A percentile compares a stretch with the other conserved stretches of the same genome.
These are phyloP conservation scores for Hyperoplus lanceolatus DNA, from an alignment of 2,797 vertebrate species.

Conservation along the genomic window DNA sequence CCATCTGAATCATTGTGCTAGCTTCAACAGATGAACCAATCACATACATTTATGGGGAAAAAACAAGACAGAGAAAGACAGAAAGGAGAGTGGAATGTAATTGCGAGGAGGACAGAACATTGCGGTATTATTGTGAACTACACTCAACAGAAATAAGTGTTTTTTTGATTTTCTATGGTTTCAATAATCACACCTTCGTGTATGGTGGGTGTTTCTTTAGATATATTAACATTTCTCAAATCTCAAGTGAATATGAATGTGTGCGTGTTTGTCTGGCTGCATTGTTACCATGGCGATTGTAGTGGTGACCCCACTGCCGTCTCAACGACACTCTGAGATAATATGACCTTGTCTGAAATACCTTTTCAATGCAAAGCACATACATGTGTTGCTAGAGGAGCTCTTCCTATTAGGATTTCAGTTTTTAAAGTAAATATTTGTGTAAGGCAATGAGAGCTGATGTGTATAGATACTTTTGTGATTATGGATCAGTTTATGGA, in stretches of 20 bases:
- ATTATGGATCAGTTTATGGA: constrained; percentile 15
- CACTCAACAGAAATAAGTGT: constrained; percentile 64
- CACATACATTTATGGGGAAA: constrained; percentile 40
- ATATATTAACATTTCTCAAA: constrained; percentile 25
- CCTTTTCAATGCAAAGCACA: constrained; percentile 15
- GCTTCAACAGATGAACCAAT: constrained; percentile 51
- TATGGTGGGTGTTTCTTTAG: constrained; percentile 5
- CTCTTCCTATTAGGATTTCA: constrained; percentile 7
- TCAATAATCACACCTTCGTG: constrained; percentile 27
- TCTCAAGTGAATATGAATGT: constrained; percentile 31
- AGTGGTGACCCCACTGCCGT: constrained; percentile 52
- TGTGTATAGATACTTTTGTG: constrained; percentile 26
- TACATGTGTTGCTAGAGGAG: constrained; percentile 2
- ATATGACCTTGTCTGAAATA: constrained; percentile 38
- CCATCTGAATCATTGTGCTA: constrained; percentile 66
- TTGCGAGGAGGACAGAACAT: constrained; percentile 62
- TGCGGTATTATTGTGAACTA: constrained; percentile 56
- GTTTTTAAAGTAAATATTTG: constrained; percentile 31
- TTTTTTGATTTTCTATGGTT: constrained; percentile 59
- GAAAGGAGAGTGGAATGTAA: constrained; percentile 64
- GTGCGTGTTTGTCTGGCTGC: constrained; percentile 41
- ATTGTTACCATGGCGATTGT: constrained; percentile 72
- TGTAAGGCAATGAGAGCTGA: constrained; percentile 15
- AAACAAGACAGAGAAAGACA: constrained; percentile 45
- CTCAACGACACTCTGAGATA: constrained; percentile 17